Evolutionary conservation across 2,888 invertebrate genomes (phyloP), one percentile per base, ranked within the genome.

Genomic region (Phorcus lineatus): DNA sequence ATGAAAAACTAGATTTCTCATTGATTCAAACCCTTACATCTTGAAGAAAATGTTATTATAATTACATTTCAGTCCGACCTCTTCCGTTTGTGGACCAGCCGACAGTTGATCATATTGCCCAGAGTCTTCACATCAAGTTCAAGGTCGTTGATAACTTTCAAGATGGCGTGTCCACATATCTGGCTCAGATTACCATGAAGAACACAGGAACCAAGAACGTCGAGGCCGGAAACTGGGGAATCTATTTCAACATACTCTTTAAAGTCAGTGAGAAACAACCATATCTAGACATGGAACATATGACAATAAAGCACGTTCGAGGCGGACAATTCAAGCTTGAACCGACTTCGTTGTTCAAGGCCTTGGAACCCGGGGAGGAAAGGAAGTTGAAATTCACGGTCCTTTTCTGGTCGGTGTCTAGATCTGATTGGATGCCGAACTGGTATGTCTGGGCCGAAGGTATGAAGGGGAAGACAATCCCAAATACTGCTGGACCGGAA

Each of bases 81-180:
- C n/a, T 76, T 0, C 78, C 80, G 0, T 77, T 84, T 70, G 78
- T 86, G 0, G 84, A 83, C 24, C 89, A 89, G 62, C 36, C 83
- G 9, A 52, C 81, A 9, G 80, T 91, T 0, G 86, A 89, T 79
- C 88, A 89, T 81, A 86, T 90, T 16, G 86, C 85, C 6, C 79
- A 83, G 0, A 74, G 87, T 52, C 17, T 90, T 28, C 76, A 75
- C 0, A 83, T 89, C 2, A 57, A 79, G 6, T 85, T 85, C 13
- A 83, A 85, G 6, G 86, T 88, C 1, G 75, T 88, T 4, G 82
- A 86, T 47, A 84, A 84, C 54, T 79, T 77, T 74, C 22, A 55
- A 47, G 79, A 81, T 75, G 85, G 82, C 13, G 54, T 40, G 0
- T 31, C 80, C 16, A 79, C 77, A 24, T 86, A 66, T 74, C 55